A percentile compares a stretch with the other conserved stretches of the same genome.
phyloP scores from a whole-genome alignment of 2,888 invertebrate species.

The Sesia apiformis region DNA sequence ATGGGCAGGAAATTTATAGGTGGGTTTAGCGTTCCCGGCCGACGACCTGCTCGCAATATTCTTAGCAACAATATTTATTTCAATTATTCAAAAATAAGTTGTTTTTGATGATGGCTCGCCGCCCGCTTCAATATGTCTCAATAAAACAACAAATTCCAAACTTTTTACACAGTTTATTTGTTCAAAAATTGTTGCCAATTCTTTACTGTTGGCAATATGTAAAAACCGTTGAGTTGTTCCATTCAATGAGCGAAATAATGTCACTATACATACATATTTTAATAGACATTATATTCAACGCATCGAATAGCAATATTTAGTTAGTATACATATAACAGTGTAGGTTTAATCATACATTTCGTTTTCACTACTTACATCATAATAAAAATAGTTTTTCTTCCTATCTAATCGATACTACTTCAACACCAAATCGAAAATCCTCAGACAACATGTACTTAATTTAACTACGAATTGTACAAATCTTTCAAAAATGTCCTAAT shows the following conservation, averaged over 20 bases:
- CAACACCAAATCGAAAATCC: neutral
- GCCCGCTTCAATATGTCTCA: no score
- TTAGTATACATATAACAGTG: neutral
- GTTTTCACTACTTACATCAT: neutral
- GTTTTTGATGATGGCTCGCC: no score
- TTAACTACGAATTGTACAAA: neutral
- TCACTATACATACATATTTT: constrained; percentile 6
- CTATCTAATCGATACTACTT: neutral
- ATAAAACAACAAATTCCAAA: no score
- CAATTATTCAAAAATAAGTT: no score
- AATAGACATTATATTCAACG: constrained; percentile 9
- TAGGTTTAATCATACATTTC: neutral
- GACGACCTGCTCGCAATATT: no score
- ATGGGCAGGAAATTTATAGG: no score
- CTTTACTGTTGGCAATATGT: constrained; percentile 42
- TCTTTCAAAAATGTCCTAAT: neutral
- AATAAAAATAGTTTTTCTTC: neutral
- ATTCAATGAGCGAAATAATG: constrained; percentile 27
- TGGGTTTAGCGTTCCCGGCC: no score
- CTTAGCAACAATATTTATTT: no score
- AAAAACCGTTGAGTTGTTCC: constrained; percentile 28
- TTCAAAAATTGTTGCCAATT: constrained; percentile 54
- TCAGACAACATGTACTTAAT: neutral
- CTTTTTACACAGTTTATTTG: constrained; percentile 39
- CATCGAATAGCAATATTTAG: constrained; percentile 16